These are phyloP conservation scores for Pangasius macronema DNA, from an alignment of 2,797 vertebrate genomes.

Conservation along the genomic window DNA sequence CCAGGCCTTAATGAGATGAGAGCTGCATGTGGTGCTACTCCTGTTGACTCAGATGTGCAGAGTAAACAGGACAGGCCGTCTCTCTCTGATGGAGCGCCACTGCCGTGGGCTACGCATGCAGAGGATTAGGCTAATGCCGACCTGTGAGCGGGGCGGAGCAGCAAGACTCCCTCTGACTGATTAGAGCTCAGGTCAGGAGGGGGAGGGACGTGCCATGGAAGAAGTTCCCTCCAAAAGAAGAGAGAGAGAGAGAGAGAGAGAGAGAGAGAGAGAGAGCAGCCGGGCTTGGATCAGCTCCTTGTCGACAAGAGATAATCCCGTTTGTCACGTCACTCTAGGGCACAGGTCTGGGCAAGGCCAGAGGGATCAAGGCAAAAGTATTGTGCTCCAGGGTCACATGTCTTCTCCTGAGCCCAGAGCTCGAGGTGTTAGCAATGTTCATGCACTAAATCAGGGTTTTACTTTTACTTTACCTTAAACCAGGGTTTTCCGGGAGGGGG, in stretches of 20 bases:
- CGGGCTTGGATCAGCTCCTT: constrained; percentile 75
- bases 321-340: constrained; percentile 77
- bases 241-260: constrained; percentile 51
- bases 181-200: constrained; percentile 71
- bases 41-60: constrained; percentile 84
- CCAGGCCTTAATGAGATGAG: constrained; percentile 44
- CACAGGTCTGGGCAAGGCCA: constrained; percentile 59
- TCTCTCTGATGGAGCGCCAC: constrained; percentile 71
- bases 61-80: constrained; percentile 74
- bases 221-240: constrained; percentile 39
- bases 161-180: constrained; percentile 76
- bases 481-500: background rate
- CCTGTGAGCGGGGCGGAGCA: constrained; percentile 64
- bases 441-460: constrained; percentile 10
- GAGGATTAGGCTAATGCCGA: constrained; percentile 84
- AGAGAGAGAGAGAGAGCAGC: constrained; percentile 53
- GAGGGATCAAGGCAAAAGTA: constrained; percentile 41
- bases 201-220: constrained; percentile 54
- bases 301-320: constrained; percentile 81
- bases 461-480: constrained; percentile 15
- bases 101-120: constrained; percentile 69
- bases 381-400: constrained; percentile 29
- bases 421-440: constrained; percentile 28
- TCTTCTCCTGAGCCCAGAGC: constrained; percentile 22
- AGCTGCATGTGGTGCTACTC: constrained; percentile 43